Conservation (phyloP, 2,113 vertebrate species). For the Edolisoma coerulescens region DNA sequence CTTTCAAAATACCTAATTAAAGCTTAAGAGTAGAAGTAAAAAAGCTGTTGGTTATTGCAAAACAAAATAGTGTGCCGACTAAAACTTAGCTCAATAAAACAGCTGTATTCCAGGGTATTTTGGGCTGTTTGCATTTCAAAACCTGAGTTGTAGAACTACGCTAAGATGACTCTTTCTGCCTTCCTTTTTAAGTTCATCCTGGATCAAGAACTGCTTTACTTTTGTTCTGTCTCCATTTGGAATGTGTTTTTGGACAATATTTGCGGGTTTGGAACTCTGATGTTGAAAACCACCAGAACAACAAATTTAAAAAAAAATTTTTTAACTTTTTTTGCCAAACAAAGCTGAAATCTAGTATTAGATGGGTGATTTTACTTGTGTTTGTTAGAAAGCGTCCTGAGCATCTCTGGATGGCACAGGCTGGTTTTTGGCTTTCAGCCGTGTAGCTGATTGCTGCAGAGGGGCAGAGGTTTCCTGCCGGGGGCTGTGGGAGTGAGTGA, state of each 20-base stretch:
- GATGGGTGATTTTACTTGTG: not conserved
- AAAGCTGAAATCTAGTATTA: not conserved
- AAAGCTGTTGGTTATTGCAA: not conserved
- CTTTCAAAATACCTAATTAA: not conserved
- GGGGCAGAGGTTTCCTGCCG: not conserved
- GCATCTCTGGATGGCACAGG: not conserved
- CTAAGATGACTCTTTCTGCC: not conserved
- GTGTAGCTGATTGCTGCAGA: not conserved
- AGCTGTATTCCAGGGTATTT: not conserved
- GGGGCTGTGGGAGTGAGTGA: not conserved
- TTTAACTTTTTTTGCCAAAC: too few species aligned
- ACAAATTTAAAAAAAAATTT: too few species aligned
- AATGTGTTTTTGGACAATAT: not conserved
- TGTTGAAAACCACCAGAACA: not conserved
- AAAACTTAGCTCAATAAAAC: not conserved
- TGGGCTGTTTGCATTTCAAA: not conserved
- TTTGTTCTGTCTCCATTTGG: not conserved
- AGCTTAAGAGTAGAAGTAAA: not conserved
- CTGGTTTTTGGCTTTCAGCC: not conserved
- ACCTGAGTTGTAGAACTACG: rapidly evolving
- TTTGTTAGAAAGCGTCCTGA: not conserved
- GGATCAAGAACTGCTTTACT: not conserved
- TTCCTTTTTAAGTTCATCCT: not conserved
- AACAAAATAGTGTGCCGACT: not conserved
- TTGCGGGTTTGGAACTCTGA: not conserved